A percentile compares a stretch with the other conserved stretches of the same genome.
These are phyloP conservation scores for Lapara coniferarum DNA, from an alignment of 2,888 invertebrate species.

Conservation along the genomic window DNA sequence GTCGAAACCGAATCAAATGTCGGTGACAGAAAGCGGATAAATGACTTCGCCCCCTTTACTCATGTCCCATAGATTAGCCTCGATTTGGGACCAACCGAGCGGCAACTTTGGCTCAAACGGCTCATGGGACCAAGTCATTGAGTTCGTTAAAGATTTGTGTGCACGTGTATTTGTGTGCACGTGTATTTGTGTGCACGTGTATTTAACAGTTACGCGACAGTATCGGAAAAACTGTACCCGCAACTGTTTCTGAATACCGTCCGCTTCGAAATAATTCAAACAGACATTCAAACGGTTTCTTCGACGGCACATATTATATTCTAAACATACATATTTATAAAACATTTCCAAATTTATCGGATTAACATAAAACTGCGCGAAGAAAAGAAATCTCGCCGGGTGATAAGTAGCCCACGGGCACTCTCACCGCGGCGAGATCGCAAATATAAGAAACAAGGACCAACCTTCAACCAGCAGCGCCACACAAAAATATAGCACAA, in stretches of 20 bases:
- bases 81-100: constrained; percentile 34
- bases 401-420: constrained; percentile 51
- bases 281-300: too few relatives aligned
- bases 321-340: not conserved
- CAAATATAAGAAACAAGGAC: constrained; percentile 26
- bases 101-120: constrained; percentile 36
- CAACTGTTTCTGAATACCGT: too few relatives aligned
- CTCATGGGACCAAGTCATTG: not conserved
- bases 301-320: not conserved
- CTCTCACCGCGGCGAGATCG: constrained; percentile 35
- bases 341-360: constrained; percentile 14
- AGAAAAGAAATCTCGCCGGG: constrained; percentile 46
- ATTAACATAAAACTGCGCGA: constrained; percentile 22
- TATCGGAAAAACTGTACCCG: not conserved
- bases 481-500: constrained; percentile 61
- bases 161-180: constrained; percentile 2
- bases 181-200: not conserved
- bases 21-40: constrained; percentile 25
- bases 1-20: not conserved
- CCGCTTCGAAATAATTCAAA: too few relatives aligned
- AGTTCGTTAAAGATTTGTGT: not conserved
- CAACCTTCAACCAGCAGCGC: constrained; percentile 61
- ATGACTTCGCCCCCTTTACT: constrained; percentile 17
- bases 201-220: not conserved
- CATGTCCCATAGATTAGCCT: constrained; percentile 28